Evolutionary conservation across 2,888 invertebrate genomes (phyloP).

Genomic region (Ecdyonurus torrentis): DNA sequence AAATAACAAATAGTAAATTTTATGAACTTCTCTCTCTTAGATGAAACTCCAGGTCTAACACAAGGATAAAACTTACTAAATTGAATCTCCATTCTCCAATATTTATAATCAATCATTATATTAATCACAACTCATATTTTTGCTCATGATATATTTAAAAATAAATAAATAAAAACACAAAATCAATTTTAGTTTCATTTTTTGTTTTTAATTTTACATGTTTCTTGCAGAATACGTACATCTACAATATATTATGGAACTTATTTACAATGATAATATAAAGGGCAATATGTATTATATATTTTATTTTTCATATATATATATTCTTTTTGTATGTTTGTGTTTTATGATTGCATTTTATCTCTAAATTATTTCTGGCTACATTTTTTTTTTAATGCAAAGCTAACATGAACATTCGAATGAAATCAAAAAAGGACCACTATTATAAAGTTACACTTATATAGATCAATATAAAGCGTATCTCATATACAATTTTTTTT

Average conservation of each 20-base stretch:
- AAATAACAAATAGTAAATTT: too few species aligned
- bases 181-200: background rate
- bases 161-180: background rate
- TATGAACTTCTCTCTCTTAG: too few species aligned
- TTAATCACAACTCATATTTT: too few species aligned
- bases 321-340: background rate
- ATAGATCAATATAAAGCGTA: too few species aligned
- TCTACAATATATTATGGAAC: conserved; percentile 6
- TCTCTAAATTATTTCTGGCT: background rate
- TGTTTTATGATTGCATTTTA: background rate
- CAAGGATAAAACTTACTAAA: too few species aligned
- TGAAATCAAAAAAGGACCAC: background rate
- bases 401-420: background rate
- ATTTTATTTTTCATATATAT: background rate
- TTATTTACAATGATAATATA: conserved; percentile 4
- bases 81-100: too few species aligned
- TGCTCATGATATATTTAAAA: too few species aligned
- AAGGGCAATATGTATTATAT: too few species aligned
- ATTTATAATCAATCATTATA: too few species aligned
- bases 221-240: conserved; percentile 7
- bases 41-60: too few species aligned
- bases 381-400: background rate
- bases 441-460: background rate
- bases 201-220: background rate
- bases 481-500: too few species aligned